phyloP scores from a whole-genome alignment of 2,888 invertebrate species.

The Ichneumoninae sp. region DNA sequence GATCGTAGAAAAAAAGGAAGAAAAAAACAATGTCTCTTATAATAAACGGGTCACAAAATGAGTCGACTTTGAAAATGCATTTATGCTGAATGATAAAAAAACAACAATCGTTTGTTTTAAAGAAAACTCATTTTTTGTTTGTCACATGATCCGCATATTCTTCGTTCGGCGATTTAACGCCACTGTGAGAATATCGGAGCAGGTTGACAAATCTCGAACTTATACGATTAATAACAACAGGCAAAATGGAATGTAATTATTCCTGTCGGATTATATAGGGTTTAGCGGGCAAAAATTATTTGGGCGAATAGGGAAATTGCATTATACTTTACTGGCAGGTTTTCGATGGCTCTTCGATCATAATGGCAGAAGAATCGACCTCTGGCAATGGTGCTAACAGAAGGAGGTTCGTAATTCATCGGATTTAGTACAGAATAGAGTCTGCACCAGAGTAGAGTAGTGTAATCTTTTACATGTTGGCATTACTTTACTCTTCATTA shows the following conservation, averaged over 20 bases:
- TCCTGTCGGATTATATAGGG: conserved; percentile 43
- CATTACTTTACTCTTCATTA: neutral
- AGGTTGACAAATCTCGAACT: conserved; percentile 70
- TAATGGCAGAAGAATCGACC: neutral
- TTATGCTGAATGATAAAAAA: conserved; percentile 45
- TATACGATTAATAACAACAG: conserved; percentile 49
- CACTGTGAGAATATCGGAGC: conserved; percentile 74
- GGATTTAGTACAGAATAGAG: neutral
- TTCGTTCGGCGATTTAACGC: conserved; percentile 32
- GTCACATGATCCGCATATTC: conserved; percentile 77
- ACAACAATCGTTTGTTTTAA: conserved; percentile 43
- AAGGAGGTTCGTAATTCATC: neutral
- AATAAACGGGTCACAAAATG: conserved; percentile 62
- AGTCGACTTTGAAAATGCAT: conserved; percentile 67
- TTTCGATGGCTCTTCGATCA: neutral
- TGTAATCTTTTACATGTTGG: neutral
- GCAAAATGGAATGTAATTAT: conserved; percentile 49
- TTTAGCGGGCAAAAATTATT: conserved; percentile 66
- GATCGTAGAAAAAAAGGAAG: neutral
- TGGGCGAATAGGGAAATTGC: conserved; percentile 20
- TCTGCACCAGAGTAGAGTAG: no score
- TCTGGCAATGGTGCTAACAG: conserved; percentile 6
- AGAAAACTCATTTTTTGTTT: conserved; percentile 68
- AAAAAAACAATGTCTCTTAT: conserved; percentile 35
- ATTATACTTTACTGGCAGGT: neutral